These are phyloP conservation scores for Pollicipes pollicipes DNA, from an alignment of 1,140 invertebrate species.

Conservation along the genomic window DNA sequence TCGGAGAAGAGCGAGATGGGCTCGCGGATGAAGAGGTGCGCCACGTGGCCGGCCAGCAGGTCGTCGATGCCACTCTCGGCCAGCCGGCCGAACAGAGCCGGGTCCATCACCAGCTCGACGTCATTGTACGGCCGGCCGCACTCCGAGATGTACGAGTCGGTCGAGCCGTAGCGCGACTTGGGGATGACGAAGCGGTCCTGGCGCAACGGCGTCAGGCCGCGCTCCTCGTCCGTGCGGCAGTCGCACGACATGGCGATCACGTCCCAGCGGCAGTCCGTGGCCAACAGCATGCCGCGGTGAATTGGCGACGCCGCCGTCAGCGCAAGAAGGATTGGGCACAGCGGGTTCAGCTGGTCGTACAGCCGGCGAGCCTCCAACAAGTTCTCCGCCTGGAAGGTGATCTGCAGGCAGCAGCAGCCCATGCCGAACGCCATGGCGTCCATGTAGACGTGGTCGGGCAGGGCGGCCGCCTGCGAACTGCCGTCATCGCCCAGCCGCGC, in stretches of 20 bases:
- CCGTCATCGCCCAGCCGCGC: constrained; percentile 44
- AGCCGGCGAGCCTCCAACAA: constrained; percentile 85
- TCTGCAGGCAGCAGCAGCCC: constrained; percentile 93
- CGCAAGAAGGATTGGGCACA: constrained; percentile 95
- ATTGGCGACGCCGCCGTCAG: constrained; percentile 90
- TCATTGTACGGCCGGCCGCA: constrained; percentile 67
- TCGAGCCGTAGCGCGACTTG: constrained; percentile 95
- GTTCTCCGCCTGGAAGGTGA: constrained; percentile 67
- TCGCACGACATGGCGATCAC: constrained; percentile 89
- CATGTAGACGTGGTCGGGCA: constrained; percentile 80
- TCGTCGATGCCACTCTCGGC: constrained; percentile 74
- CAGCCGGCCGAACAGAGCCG: constrained; percentile 61
- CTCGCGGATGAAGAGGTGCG: constrained; percentile 96
- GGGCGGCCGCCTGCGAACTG: constrained; percentile 39
- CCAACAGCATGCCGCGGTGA: constrained; percentile 78
- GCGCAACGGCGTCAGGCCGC: constrained; percentile 50
- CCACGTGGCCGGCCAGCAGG: constrained; percentile 79
- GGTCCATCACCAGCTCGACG: constrained; percentile 69
- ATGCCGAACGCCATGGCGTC: constrained; percentile 99
- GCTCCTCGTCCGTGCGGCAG: constrained; percentile 84
- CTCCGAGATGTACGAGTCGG: constrained; percentile 86
- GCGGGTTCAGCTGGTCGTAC: constrained; percentile 91
- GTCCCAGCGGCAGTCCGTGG: constrained; percentile 93
- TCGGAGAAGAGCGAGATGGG: constrained; percentile 90
- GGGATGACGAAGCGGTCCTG: constrained; percentile 57